phyloP scores from a whole-genome alignment of 2,888 invertebrate genomes.

The Brenthis daphne region DNA sequence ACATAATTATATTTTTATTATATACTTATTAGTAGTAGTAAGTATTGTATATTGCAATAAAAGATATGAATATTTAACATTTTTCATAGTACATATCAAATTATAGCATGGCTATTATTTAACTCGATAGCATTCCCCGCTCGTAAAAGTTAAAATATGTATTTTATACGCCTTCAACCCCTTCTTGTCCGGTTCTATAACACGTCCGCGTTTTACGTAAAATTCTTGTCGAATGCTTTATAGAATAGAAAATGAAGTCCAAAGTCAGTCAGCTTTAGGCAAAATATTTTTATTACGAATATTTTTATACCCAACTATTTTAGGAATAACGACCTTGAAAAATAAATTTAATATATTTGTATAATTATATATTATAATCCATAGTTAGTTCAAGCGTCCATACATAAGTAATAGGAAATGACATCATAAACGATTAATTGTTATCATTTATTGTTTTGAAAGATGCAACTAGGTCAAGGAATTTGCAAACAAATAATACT shows the following conservation, averaged over 20 bases:
- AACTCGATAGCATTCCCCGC: slow-evolving; percentile 39
- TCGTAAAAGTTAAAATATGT: slow-evolving; percentile 27
- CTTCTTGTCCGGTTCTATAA: slow-evolving; percentile 9
- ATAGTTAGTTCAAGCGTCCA: too few relatives aligned
- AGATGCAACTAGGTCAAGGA: slow-evolving; percentile 19
- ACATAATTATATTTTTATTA: too few relatives aligned
- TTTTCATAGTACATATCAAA: neutral
- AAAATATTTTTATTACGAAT: neutral
- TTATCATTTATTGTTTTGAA: neutral
- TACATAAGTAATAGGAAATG: neutral
- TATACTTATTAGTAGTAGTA: too few relatives aligned
- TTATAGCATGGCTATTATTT: slow-evolving; percentile 41
- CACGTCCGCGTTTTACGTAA: slow-evolving; percentile 10
- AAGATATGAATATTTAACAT: too few relatives aligned
- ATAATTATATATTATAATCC: neutral
- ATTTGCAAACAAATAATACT: slow-evolving; percentile 7
- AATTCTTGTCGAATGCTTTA: slow-evolving; percentile 3
- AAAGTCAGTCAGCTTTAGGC: neutral
- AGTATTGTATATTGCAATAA: too few relatives aligned
- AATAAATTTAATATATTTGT: neutral
- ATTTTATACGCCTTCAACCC: slow-evolving; percentile 17
- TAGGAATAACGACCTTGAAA: neutral
- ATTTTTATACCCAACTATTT: neutral
- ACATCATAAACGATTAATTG: neutral
- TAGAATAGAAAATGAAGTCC: neutral